Evolutionary conservation across 2,113 vertebrate species (phyloP).

Genomic region (Pluvianellus socialis): DNA sequence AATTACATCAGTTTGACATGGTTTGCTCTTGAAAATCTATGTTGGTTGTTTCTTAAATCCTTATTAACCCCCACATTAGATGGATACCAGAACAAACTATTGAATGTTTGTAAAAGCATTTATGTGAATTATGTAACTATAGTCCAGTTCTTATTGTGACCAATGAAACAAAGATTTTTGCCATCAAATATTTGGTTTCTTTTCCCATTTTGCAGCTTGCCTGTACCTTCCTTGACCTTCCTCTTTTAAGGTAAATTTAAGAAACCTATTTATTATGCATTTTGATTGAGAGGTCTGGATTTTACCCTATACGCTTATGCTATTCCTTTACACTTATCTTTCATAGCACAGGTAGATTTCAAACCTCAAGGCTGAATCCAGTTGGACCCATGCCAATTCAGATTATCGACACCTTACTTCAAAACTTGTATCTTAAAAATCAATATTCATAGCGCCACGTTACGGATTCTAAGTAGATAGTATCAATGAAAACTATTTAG

Average conservation of each 20-base stretch:
- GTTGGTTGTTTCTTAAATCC: neutral
- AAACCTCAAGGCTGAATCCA: neutral
- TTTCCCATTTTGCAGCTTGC: neutral
- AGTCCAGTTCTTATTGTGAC: neutral
- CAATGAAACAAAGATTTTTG: neutral
- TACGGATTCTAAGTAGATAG: neutral
- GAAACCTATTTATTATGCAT: neutral
- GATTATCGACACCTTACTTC: neutral
- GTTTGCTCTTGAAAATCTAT: neutral
- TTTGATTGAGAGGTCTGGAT: neutral
- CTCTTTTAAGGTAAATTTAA: neutral
- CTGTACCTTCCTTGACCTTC: neutral
- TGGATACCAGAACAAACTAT: neutral
- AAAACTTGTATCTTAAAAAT: neutral
- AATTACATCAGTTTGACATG: neutral
- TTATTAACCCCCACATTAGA: neutral
- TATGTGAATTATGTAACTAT: neutral
- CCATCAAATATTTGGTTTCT: neutral
- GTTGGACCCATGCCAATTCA: neutral
- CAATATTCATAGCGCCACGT: neutral
- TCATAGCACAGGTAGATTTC: neutral
- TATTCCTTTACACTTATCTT: neutral
- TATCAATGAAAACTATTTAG: neutral
- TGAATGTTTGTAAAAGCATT: neutral
- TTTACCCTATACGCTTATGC: rapidly evolving